A percentile compares a stretch with the other conserved stretches of the same genome.
Evolutionary conservation across 1,140 invertebrate species (phyloP).

Genomic region (Drosophila ercepeae): DNA sequence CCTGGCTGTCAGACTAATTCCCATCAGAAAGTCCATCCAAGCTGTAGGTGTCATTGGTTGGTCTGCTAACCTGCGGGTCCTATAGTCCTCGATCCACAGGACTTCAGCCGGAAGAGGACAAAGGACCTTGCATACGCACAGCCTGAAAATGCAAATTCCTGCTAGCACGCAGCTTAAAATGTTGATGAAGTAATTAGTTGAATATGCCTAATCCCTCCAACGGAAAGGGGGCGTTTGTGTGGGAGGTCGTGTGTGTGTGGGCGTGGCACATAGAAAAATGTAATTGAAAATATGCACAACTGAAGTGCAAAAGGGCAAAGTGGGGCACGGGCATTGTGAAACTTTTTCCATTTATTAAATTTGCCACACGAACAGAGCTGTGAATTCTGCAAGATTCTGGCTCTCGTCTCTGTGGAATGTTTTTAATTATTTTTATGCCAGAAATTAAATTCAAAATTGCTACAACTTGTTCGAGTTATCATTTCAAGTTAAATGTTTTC

Average conservation of each 20-base stretch:
- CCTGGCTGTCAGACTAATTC: not conserved
- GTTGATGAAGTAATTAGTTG: constrained; percentile 80
- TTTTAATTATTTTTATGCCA: constrained; percentile 62
- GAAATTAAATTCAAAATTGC: constrained; percentile 19
- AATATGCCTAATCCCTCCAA: constrained; percentile 51
- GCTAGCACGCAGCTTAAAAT: constrained; percentile 57
- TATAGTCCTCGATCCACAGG: constrained; percentile 24
- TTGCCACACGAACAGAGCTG: constrained; percentile 44
- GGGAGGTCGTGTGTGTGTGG: constrained; percentile 11
- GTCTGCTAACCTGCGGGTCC: constrained; percentile 9
- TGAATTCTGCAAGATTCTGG: not conserved
- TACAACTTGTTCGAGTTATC: constrained; percentile 19
- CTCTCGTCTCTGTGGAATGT: constrained; percentile 25
- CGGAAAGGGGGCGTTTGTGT: constrained; percentile 5
- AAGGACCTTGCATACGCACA: constrained; percentile 36
- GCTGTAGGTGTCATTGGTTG: constrained; percentile 19
- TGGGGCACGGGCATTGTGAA: constrained; percentile 51
- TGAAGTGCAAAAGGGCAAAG: constrained; percentile 42
- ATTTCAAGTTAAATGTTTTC: constrained; percentile 1
- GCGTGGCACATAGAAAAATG: constrained; percentile 55
- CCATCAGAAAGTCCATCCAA: not conserved
- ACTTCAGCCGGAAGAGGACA: constrained; percentile 39
- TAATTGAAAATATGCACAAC: constrained; percentile 75
- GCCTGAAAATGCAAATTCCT: constrained; percentile 52
- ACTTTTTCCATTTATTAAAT: constrained; percentile 78